These are phyloP conservation scores for Campaea margaritaria DNA, from an alignment of 2,888 invertebrate genomes.

Conservation along the genomic window DNA sequence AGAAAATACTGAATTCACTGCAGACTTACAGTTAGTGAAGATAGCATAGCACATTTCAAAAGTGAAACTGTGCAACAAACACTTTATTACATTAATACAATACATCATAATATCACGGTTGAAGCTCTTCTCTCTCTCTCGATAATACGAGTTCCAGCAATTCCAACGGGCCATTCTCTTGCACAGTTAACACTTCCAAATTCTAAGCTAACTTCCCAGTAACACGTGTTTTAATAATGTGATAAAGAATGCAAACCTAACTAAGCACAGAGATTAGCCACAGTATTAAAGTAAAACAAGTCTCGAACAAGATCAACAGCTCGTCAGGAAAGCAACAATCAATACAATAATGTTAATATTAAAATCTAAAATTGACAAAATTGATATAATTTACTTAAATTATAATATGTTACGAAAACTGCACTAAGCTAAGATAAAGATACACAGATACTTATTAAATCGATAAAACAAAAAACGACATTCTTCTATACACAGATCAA, in stretches of 20 bases:
- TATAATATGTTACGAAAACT: slow-evolving; percentile 66
- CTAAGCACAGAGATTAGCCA: slow-evolving; percentile 31
- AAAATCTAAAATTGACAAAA: slow-evolving; percentile 85
- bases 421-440: slow-evolving; percentile 62
- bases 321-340: slow-evolving; percentile 58
- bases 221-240: slow-evolving; percentile 44
- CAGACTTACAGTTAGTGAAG: slow-evolving; percentile 64
- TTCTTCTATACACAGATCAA: slow-evolving; percentile 53
- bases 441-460: slow-evolving; percentile 33
- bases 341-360: slow-evolving; percentile 65
- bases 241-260: slow-evolving; percentile 46
- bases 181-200: slow-evolving; percentile 76
- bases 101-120: slow-evolving; percentile 72
- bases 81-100: slow-evolving; percentile 59
- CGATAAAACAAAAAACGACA: slow-evolving; percentile 52
- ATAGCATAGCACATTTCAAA: slow-evolving; percentile 66
- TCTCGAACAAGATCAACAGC: slow-evolving; percentile 38
- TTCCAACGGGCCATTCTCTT: slow-evolving; percentile 66
- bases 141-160: slow-evolving; percentile 60
- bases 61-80: slow-evolving; percentile 78
- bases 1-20: slow-evolving; percentile 77
- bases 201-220: slow-evolving; percentile 50
- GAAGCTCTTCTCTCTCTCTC: slow-evolving; percentile 66
- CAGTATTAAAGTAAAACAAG: slow-evolving; percentile 41
- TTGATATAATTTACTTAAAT: slow-evolving; percentile 83